phyloP scores from a whole-genome alignment of 2,888 invertebrate genomes.

The Thelaira solivaga region DNA sequence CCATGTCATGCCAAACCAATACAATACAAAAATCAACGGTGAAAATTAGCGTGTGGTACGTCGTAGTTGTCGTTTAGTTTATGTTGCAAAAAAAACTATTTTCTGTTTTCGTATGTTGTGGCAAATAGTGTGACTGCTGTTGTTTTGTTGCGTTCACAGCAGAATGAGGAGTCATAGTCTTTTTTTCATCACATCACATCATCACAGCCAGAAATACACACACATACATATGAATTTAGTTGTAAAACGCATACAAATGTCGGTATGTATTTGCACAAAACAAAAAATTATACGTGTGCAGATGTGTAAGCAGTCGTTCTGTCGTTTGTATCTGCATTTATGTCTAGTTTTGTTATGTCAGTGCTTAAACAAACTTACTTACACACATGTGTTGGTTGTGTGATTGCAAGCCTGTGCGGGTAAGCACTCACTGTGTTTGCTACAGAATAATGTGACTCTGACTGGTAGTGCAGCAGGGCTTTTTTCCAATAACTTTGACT shows the following conservation, averaged over 20 bases:
- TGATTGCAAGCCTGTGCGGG: not conserved
- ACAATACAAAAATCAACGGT: constrained; percentile 53
- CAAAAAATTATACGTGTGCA: constrained; percentile 3
- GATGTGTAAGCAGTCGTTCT: constrained; percentile 13
- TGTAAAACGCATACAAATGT: constrained; percentile 3
- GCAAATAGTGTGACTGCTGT: constrained; percentile 50
- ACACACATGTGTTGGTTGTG: not conserved
- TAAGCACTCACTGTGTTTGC: not conserved
- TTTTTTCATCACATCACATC: constrained; percentile 48
- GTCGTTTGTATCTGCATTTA: constrained; percentile 39
- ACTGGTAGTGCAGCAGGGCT: constrained; percentile 34
- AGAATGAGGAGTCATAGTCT: constrained; percentile 25
- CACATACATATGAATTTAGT: not conserved
- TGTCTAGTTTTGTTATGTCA: constrained; percentile 30
- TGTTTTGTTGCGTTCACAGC: constrained; percentile 40
- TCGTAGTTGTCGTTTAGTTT: constrained; percentile 23
- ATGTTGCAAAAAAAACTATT: too few species aligned
- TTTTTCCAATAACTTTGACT: constrained; percentile 59
- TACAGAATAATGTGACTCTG: constrained; percentile 5
- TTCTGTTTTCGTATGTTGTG: constrained; percentile 14
- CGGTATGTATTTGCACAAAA: too few species aligned
- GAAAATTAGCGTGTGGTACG: constrained; percentile 60
- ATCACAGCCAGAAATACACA: constrained; percentile 3
- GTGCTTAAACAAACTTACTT: constrained; percentile 67
- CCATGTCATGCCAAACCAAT: constrained; percentile 33